Percentiles rank a stretch among this genome's conserved stretches.
Evolutionary conservation across 2,888 invertebrate genomes (phyloP).

Genomic region (Stenoptilia bipunctidactyla): DNA sequence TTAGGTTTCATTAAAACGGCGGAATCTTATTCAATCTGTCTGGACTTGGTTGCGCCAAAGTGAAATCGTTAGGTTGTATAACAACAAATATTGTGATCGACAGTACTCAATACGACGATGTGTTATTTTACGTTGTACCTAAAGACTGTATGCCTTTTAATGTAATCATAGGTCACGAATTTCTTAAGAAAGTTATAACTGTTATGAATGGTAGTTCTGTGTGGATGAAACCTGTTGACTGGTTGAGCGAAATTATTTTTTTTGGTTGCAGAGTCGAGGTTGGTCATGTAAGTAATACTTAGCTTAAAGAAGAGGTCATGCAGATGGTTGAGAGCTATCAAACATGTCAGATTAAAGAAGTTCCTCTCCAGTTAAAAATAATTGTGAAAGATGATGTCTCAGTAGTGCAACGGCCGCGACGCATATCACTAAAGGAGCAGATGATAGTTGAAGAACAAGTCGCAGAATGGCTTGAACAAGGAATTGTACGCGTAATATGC

Average conservation of each 20-base stretch:
- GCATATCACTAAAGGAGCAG: conserved; percentile 7
- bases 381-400: conserved; percentile 10
- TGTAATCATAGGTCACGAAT: conserved; percentile 12
- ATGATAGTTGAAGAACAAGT: conserved; percentile 4
- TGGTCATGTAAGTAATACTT: background rate
- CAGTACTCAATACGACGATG: background rate
- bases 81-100: background rate
- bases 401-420: conserved; percentile 7
- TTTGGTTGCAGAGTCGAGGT: background rate
- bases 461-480: conserved; percentile 5
- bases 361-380: conserved; percentile 9
- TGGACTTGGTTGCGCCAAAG: background rate
- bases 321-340: background rate
- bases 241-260: conserved; percentile 1
- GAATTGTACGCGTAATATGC: conserved; percentile 3
- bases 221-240: too few species aligned
- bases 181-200: conserved; percentile 5
- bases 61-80: background rate
- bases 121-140: conserved; percentile 6
- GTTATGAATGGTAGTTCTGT: conserved; percentile 2
- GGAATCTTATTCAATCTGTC: too few species aligned
- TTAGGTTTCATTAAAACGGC: too few species aligned
- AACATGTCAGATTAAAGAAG: conserved; percentile 3
- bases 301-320: background rate
- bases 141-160: conserved; percentile 11